Evolutionary conservation across 2,113 vertebrate genomes (phyloP).

Genomic region (Zootoca vivipara): DNA sequence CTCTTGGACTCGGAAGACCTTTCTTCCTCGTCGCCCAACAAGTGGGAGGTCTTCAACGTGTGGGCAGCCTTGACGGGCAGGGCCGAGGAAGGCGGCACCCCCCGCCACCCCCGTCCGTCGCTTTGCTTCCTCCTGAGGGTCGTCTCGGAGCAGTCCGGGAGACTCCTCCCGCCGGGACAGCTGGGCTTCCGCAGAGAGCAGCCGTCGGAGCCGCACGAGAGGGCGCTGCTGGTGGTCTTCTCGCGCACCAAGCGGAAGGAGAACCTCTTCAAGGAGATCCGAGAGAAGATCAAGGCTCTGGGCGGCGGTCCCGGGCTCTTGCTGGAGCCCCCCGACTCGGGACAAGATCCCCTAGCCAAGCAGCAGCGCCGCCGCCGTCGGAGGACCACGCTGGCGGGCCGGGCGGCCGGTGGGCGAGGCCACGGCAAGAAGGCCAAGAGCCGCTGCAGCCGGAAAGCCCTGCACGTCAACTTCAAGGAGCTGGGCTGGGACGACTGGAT

Average conservation of each 20-base stretch:
- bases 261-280: constrained; percentile 85
- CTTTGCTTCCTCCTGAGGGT: constrained; percentile 80
- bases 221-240: constrained; percentile 83
- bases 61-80: constrained; percentile 69
- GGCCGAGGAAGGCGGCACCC: constrained; percentile 29
- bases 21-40: not conserved
- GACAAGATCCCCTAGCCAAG: constrained; percentile 50
- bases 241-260: constrained; percentile 78
- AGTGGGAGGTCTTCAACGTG: constrained; percentile 88
- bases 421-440: constrained; percentile 76
- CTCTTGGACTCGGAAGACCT: constrained; percentile 47
- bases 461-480: constrained; percentile 90
- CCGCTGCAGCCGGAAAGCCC: constrained; percentile 84
- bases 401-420: constrained; percentile 69
- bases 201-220: constrained; percentile 69
- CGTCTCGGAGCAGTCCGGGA: constrained; percentile 64
- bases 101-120: not conserved
- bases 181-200: constrained; percentile 74
- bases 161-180: constrained; percentile 56
- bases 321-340: constrained; percentile 47
- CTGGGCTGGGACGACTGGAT: constrained; percentile 94
- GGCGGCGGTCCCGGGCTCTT: constrained; percentile 44
- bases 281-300: constrained; percentile 79
- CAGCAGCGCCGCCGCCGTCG: constrained; percentile 44
- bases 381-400: constrained; percentile 64